These are phyloP conservation scores for Cephalopterus ornatus DNA, from an alignment of 2,113 vertebrate species.

Conservation along the genomic window DNA sequence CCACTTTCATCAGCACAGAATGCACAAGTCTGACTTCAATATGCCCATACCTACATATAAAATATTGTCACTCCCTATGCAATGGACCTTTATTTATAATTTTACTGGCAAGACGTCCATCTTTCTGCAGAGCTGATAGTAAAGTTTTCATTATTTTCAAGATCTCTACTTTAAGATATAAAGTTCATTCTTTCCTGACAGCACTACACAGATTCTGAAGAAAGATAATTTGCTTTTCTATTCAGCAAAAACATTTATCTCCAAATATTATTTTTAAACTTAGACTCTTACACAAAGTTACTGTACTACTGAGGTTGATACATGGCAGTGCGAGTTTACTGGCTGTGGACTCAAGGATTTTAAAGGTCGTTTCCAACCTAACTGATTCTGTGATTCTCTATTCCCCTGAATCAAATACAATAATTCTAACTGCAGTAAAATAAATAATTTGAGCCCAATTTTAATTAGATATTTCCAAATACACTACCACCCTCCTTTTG, in stretches of 20 bases:
- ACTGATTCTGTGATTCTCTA: background rate
- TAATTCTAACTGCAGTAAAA: background rate
- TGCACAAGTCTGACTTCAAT: background rate
- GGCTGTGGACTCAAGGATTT: background rate
- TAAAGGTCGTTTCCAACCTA: background rate
- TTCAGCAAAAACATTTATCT: background rate
- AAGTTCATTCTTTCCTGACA: background rate
- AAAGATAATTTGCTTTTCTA: background rate
- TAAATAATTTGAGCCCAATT: background rate
- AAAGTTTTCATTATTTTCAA: background rate
- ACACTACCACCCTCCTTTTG: background rate
- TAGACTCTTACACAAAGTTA: background rate
- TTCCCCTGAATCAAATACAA: background rate
- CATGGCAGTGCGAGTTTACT: background rate
- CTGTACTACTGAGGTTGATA: background rate
- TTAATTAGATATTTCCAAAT: background rate
- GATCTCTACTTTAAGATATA: background rate
- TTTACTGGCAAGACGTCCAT: background rate
- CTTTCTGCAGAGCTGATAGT: background rate
- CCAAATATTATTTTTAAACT: conserved; percentile 16
- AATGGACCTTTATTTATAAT: background rate
- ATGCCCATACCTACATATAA: background rate
- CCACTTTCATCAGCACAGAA: background rate
- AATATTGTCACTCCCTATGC: background rate
- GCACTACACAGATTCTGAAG: background rate